Base-by-base conservation (phyloP, 1,140 invertebrate species). In the Cydia pomonella region DNA sequence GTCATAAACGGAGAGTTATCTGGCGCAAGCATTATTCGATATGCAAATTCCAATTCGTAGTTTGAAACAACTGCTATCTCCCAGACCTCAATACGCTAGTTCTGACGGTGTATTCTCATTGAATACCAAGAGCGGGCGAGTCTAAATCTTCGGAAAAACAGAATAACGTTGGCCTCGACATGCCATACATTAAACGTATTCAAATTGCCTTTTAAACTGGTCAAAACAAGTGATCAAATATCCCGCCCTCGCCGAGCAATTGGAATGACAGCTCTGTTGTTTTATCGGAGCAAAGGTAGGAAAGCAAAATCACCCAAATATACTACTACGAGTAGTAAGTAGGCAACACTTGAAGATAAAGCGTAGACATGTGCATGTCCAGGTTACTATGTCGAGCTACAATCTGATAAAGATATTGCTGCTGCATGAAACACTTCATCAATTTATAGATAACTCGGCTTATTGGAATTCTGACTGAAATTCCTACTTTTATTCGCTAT, bases 321-420 rank as follows among this genome's bases (percentile, higher is more conserved):
- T 9, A 59, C 16, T 47, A 59, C n/a, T n/a, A n/a, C n/a, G n/a
- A n/a, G 0, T 59, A 16, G 41, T 44, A 44, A 44, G 41, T 69
- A 33, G 29, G 64, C 29, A 18, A 18, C 13, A 41, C 27, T 41
- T 29, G 18, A 18, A 41, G 64, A 69, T 69, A 69, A 69, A 29
- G 29, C 13, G 29, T 12, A 69, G 13, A 66, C 64, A 38, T 33
- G 13, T 38, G 50, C 50, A 66, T 66, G 64, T 33, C 3, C 25
- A 33, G 64, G 64, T 69, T 69, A 69, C 27, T 41, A 33, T 69
- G 64, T 69, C 64, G 18, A n/a, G 29, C 64, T 33, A 69, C 12
- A 69, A 69, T 69, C 64, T 18, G 64, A 69, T 69, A 69, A 33
- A n/a, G 29, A 33, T 33, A 69, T 66, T 66, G 16, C 53, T 59